Conservation (phyloP, 2,888 invertebrate genomes). For the Bellardia pandia region DNA sequence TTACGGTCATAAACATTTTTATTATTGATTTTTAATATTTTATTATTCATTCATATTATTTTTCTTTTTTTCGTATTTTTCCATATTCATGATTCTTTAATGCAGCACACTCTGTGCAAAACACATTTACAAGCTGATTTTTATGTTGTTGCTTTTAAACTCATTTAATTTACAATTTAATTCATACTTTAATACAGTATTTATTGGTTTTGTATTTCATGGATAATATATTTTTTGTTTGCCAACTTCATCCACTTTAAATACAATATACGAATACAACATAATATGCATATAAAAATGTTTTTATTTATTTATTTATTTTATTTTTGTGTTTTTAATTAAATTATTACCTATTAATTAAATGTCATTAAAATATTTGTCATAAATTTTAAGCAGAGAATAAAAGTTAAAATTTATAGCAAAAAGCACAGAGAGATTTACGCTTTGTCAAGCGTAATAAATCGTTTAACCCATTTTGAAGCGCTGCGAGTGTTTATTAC, state of each 20-base stretch:
- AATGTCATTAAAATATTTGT: constrained; percentile 65
- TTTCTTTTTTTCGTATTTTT: background rate
- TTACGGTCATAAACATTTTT: constrained; percentile 56
- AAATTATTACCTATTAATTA: constrained; percentile 67
- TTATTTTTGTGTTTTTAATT: constrained; percentile 42
- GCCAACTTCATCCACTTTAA: background rate
- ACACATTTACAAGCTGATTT: constrained; percentile 10
- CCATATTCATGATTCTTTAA: constrained; percentile 57
- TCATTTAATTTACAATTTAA: constrained; percentile 61
- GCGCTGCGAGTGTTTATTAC: too few species aligned
- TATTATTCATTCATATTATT: constrained; percentile 46
- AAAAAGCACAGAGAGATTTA: background rate
- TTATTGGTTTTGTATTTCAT: constrained; percentile 36
- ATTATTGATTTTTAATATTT: constrained; percentile 66
- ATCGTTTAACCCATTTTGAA: background rate
- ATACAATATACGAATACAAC: constrained; percentile 11
- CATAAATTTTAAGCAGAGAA: constrained; percentile 59
- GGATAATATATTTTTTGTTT: background rate
- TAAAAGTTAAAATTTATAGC: constrained; percentile 13
- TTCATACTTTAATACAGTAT: constrained; percentile 72
- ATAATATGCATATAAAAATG: constrained; percentile 6
- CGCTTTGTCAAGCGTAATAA: background rate
- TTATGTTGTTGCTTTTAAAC: constrained; percentile 48
- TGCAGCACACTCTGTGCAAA: background rate
- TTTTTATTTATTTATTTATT: background rate